Conservation (phyloP, 1,140 invertebrate species). For the Polypedilum pembai region DNA sequence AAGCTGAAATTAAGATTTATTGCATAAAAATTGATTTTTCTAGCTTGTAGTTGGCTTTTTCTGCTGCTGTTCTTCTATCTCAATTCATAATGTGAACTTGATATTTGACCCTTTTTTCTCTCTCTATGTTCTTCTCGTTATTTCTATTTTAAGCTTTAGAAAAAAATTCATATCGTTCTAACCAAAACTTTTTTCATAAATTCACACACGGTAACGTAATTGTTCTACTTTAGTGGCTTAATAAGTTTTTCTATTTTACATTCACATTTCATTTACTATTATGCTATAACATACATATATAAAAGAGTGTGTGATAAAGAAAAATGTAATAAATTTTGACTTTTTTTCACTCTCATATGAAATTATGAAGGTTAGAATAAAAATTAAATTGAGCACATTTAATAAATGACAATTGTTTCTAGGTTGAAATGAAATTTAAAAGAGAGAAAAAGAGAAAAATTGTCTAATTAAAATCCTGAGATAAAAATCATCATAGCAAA, state of each 20-base stretch:
- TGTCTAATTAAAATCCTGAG: too few species aligned
- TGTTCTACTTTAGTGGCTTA: constrained; percentile 6
- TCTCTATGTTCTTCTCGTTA: neutral
- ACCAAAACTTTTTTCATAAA: neutral
- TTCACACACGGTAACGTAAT: neutral
- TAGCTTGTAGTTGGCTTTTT: neutral
- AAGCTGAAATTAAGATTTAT: constrained; percentile 20
- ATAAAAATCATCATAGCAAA: too few species aligned
- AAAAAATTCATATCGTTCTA: too few species aligned
- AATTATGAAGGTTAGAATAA: too few species aligned
- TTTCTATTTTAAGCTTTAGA: neutral
- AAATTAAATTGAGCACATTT: too few species aligned
- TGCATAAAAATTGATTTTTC: constrained; percentile 25
- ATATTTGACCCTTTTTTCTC: constrained; percentile 23
- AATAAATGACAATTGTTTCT: neutral
- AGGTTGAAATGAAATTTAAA: neutral
- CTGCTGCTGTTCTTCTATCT: neutral
- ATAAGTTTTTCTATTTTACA: neutral
- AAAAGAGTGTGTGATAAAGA: too few species aligned
- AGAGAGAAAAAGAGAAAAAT: neutral
- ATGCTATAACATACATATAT: neutral
- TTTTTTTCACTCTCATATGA: neutral
- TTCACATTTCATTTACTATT: constrained; percentile 18
- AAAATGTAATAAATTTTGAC: neutral
- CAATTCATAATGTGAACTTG: constrained; percentile 22